Evolutionary conservation across 2,797 vertebrate species (phyloP).

Genomic region (Jordanella pulchra): DNA sequence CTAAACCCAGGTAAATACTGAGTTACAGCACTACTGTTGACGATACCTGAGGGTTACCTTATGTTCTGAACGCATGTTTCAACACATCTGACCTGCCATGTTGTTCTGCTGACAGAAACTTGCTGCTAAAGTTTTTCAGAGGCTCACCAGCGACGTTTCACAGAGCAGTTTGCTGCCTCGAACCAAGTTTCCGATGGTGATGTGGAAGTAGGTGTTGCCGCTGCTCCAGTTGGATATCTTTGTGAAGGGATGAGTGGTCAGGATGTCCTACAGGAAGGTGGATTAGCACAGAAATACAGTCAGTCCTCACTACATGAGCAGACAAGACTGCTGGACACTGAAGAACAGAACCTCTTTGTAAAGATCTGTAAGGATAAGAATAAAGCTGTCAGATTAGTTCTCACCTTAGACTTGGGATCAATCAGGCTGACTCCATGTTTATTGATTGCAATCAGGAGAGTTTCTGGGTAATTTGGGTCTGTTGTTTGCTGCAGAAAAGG

Average conservation of each 20-base stretch:
- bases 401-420: constrained; percentile 92
- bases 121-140: neutral
- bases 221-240: constrained; percentile 99
- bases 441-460: constrained; percentile 95
- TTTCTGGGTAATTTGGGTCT: constrained; percentile 96
- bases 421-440: constrained; percentile 98
- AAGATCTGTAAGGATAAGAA: neutral
- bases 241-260: constrained; percentile 94
- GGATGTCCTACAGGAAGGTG: constrained; percentile 81
- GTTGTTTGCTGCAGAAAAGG: constrained; percentile 89
- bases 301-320: neutral
- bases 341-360: neutral
- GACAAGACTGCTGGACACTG: too few relatives aligned
- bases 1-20: too few relatives aligned
- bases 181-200: constrained; percentile 95
- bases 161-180: constrained; percentile 95
- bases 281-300: neutral
- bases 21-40: too few relatives aligned
- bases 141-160: constrained; percentile 92
- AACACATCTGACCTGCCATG: too few relatives aligned
- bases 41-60: too few relatives aligned
- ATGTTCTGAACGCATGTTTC: too few relatives aligned
- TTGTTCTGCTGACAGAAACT: too few relatives aligned
- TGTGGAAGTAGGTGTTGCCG: constrained; percentile 97
- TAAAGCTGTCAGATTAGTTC: neutral